Base-by-base conservation (phyloP, 2,888 invertebrate species). In the Nemapogon koenigi region DNA sequence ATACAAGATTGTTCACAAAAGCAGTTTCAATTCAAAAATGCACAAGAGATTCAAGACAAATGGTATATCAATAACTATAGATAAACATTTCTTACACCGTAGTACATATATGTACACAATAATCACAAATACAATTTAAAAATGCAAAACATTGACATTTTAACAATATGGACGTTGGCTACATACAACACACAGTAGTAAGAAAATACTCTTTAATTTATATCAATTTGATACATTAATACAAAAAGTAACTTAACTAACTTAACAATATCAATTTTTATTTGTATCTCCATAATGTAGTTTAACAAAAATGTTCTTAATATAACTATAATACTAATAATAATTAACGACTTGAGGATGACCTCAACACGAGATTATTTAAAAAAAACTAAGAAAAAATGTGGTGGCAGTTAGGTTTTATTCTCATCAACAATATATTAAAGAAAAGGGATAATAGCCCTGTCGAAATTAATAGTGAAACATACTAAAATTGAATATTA, bases 41-140 rank as follows among this genome's bases (percentile, higher is more conserved):
- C 73, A 64, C 57, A 69, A 71, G 73, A 73, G 72, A 76, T 72
- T 76, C 70, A 62, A 62, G 59, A 55, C 11, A 14, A 22, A 17
- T 31, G 31, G n/a, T 17, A 31, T 17, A 31, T 31, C 31, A 31
- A 31, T 16, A 16, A 30, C 56, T 57, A 53, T 54, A 57, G 57
- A 63, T 55, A 65, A 60, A 53, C 51, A 61, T 56, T 69, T 69
- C 61, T 61, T 72, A 59, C 53, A 62, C 66, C 65, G 57, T 64
- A 69, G n/a, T 65, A 66, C 49, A 53, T 55, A 55, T 59, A 56
- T 59, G 54, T n/a, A 63, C 53, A 53, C 50, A 47, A 46, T 56
- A 56, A 63, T 62, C 58, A 64, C 59, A 58, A 59, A 51, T 49
- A 52, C 55, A 22, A 22, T 22, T 22, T 59, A 62, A 57, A 69